Evolutionary conservation across 2,888 invertebrate genomes (phyloP), one percentile per base, ranked within the genome.

Genomic region (Neria commutata): DNA sequence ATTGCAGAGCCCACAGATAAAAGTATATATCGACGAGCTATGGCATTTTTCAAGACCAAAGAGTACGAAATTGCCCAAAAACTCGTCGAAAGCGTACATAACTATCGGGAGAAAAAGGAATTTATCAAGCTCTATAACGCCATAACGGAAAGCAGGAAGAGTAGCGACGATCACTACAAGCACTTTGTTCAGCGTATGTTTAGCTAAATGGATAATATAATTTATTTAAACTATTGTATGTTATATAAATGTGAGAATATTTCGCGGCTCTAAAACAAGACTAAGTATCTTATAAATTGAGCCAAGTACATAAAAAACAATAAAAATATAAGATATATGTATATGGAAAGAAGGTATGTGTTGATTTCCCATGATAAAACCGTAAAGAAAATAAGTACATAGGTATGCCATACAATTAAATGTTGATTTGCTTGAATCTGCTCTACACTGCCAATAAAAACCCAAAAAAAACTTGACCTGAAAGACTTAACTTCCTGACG

Each of bases 1-100:
- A 34, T 33, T 2, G 42, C 60, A 8, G 54, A 67, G 16, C 72
- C 73, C 1, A 81, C 83, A 53, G 79, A 84, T 45, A 86, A 86
- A 67, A 84, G 84, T 29, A 70, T 83, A 48, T 86, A 85, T 70
- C 83, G 85, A 57, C 75, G 84, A 4, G 84, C 83, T 0, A 62
- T 83, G 42, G 84, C 85, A 8, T 82, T 78, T 83, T 81, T 83
- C 24, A 84, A 85, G 46, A 79, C 89, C 0, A 83, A 84, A 37
- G 86, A 90, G 78, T 88, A 87, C 65, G 88, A 90, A 54, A 85
- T 86, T 58, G 91, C 92, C 0, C 83, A 86, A 74, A 72, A 73
- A 1, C 85, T 88, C 25, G 85, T 86, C 49, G 83, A 80, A 45
- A 76, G 71, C 11, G 61, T 76, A 2, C 74, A 88, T 0, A 75